A percentile compares a stretch with the other conserved stretches of the same genome.
Conservation (phyloP, 2,888 invertebrate species). For the Eudemis profundana region DNA sequence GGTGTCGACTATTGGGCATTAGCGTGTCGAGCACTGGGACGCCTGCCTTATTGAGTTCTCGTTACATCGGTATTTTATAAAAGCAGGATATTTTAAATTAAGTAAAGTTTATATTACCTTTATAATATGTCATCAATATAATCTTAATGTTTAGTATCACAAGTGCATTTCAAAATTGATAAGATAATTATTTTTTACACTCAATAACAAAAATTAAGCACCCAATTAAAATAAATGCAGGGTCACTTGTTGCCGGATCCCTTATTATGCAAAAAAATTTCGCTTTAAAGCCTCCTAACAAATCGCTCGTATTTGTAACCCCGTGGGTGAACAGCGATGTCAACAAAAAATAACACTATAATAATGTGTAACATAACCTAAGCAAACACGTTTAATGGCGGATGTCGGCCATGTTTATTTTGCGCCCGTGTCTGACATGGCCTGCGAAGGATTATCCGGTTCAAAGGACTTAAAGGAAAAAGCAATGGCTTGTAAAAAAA, state of each 20-base stretch:
- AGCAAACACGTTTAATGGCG: conserved; percentile 74
- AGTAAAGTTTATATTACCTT: no score
- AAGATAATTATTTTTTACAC: neutral
- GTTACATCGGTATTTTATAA: no score
- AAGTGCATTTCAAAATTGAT: no score
- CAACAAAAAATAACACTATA: conserved; percentile 65
- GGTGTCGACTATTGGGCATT: no score
- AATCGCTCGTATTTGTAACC: conserved; percentile 39
- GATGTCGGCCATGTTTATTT: conserved; percentile 66
- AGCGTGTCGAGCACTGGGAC: no score
- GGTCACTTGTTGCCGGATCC: conserved; percentile 17
- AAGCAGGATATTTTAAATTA: no score
- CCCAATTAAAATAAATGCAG: conserved; percentile 25
- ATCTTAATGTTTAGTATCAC: no score
- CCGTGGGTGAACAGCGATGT: conserved; percentile 43
- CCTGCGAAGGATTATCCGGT: conserved; percentile 71
- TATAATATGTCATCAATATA: no score
- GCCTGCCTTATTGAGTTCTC: no score
- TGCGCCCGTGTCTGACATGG: conserved; percentile 75
- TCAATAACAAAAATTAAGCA: conserved; percentile 3
- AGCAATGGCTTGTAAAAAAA: conserved; percentile 13
- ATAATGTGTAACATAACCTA: conserved; percentile 77
- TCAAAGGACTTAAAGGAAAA: conserved; percentile 47
- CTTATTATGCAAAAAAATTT: conserved; percentile 33
- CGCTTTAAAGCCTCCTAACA: conserved; percentile 30